phyloP scores from a whole-genome alignment of 2,113 vertebrate genomes.

The Choloepus hoffmanni region DNA sequence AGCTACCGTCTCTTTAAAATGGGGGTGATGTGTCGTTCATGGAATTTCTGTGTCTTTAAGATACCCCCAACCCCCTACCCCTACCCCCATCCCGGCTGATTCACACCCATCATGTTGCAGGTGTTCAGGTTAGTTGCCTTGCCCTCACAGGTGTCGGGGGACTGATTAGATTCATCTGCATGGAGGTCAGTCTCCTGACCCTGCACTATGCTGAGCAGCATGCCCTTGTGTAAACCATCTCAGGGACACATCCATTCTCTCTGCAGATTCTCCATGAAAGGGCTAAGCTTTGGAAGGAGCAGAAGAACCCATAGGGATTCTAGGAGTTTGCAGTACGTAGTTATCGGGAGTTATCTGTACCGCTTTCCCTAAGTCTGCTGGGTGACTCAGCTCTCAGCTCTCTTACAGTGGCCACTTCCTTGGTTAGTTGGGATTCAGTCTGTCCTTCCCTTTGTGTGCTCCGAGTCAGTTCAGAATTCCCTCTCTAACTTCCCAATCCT shows the following conservation, averaged over 20 bases:
- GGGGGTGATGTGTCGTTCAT: not conserved
- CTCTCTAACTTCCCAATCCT: not conserved
- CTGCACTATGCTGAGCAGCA: not conserved
- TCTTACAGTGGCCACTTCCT: not conserved
- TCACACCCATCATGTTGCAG: not conserved
- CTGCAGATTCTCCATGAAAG: not conserved
- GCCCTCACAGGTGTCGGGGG: not conserved
- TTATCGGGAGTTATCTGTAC: rapidly evolving
- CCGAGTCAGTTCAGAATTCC: not conserved
- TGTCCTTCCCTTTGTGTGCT: not conserved
- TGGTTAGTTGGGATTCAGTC: too few relatives aligned
- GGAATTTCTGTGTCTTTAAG: not conserved
- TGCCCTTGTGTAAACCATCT: rapidly evolving
- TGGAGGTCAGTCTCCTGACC: rapidly evolving
- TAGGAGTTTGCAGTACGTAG: not conserved
- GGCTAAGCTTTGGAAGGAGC: not conserved
- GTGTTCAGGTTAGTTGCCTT: not conserved
- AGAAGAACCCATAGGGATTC: not conserved
- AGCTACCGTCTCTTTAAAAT: not conserved
- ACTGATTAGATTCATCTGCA: too few relatives aligned
- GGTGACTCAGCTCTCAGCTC: not conserved
- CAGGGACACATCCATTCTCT: not conserved
- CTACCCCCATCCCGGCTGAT: too few relatives aligned
- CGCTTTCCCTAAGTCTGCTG: not conserved
- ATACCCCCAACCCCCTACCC: too few relatives aligned